Evolutionary conservation across 1,140 invertebrate genomes (phyloP), one percentile per base, ranked within the genome.

Genomic region (Polyergus mexicanus): DNA sequence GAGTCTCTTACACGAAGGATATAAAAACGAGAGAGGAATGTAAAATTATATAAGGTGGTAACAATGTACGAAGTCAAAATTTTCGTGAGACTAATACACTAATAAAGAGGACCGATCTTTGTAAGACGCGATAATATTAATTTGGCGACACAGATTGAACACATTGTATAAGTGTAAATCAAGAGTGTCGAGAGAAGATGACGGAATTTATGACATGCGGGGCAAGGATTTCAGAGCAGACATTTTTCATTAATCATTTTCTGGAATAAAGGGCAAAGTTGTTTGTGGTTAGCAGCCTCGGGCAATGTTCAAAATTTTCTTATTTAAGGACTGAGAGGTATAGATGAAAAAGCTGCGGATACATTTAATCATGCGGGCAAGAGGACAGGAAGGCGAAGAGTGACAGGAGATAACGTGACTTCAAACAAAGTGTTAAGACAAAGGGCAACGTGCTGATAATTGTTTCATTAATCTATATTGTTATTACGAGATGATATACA

Each of bases 191-290:
- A 69, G 63, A 51, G 32, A 54, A 25, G 35, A n/a, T 22, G 62
- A 78, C 10, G 22, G 35, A 68, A 8, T 38, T 68, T 78, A 38
- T 25, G 8, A 54, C 54, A 51, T 25, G 32, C 10, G 13, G 56
- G 8, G 5, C 13, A 4, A 41, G 19, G n/a, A 54, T 54, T 80
- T 65, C 10, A 66, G 1, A 19, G 16, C 32, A 69, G 10, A 69
- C 32, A 69, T 56, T 80, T 78, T 54, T 8, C 44, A 54, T 78
- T 80, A 80, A 69, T 38, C 51, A 69, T 38, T 81, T 44, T n/a
- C 25, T 71, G 19, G 13, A 1, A 72, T 51, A 81, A 71, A 58
- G 28, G 38, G 3, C 32, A 65, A 54, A 32, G 19, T 58, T 58
- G 19, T 2, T 2, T 16, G 22, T 13, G 4, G 28, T 41, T 56